Conservation (phyloP, 1,140 invertebrate genomes). For the Saccostrea echinata region DNA sequence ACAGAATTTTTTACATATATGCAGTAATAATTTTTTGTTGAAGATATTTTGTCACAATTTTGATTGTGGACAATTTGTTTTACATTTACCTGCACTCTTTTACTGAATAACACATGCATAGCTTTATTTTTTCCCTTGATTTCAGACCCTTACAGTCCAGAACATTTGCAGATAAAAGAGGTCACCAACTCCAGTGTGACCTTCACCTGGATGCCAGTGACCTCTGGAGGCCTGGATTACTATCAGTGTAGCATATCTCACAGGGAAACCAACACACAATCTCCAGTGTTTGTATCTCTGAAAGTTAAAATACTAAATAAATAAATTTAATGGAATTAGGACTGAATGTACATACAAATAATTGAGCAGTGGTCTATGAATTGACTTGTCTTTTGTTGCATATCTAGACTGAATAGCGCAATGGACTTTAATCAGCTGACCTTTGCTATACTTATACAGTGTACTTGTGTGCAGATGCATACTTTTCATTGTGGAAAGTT, state of each 20-base stretch:
- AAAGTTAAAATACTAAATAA: background rate
- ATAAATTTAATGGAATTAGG: too few species aligned
- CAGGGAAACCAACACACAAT: slow-evolving; percentile 45
- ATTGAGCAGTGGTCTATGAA: too few species aligned
- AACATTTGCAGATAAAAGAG: slow-evolving; percentile 36
- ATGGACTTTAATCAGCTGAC: background rate
- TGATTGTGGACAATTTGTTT: background rate
- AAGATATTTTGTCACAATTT: background rate
- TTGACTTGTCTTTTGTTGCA: background rate
- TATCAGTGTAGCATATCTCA: slow-evolving; percentile 52
- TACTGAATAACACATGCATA: background rate
- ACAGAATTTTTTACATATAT: slow-evolving; percentile 52
- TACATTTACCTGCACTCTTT: background rate
- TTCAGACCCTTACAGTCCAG: slow-evolving; percentile 47
- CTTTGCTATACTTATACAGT: too few species aligned
- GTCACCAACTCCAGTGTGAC: slow-evolving; percentile 45
- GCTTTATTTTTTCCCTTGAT: background rate
- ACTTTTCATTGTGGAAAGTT: too few species aligned
- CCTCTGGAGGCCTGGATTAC: slow-evolving; percentile 51
- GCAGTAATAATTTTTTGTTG: background rate
- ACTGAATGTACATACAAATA: too few species aligned
- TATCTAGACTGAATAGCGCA: too few species aligned
- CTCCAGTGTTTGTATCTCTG: slow-evolving; percentile 48
- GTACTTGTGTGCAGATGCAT: too few species aligned
- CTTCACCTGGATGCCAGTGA: slow-evolving; percentile 50